These are phyloP conservation scores for Riparia riparia DNA, from an alignment of 2,113 vertebrate species.

Conservation along the genomic window DNA sequence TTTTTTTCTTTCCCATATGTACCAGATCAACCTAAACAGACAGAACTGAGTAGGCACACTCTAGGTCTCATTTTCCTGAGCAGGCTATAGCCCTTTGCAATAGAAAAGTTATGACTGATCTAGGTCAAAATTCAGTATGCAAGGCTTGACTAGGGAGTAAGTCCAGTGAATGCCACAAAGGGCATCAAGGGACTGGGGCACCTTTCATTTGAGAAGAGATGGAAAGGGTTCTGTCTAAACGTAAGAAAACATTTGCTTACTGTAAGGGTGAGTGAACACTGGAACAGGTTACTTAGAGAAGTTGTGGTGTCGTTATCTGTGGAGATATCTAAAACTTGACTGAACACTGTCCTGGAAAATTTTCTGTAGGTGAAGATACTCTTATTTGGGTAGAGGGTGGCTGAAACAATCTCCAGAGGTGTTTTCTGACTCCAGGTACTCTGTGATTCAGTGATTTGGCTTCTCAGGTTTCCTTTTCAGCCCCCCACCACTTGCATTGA, in stretches of 20 bases:
- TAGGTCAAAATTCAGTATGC: neutral
- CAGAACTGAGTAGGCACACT: neutral
- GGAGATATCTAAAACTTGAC: neutral
- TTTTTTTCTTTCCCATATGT: neutral
- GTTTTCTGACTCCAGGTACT: neutral
- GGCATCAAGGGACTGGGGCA: neutral
- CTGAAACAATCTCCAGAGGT: neutral
- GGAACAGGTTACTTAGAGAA: neutral
- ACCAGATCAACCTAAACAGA: neutral
- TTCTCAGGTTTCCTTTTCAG: neutral
- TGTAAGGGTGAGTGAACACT: neutral
- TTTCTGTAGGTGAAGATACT: neutral
- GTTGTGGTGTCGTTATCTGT: neutral
- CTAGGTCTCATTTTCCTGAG: neutral
- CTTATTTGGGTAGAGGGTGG: neutral
- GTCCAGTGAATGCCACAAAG: neutral
- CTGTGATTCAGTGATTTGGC: neutral
- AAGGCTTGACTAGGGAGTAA: neutral
- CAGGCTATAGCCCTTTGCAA: neutral
- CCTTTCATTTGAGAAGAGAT: neutral
- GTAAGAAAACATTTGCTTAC: neutral
- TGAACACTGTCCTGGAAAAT: neutral
- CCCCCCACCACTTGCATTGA: accelerated
- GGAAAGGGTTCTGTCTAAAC: neutral
- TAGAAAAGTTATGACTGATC: neutral